A percentile compares a stretch with the other conserved stretches of the same genome.
Conservation (phyloP, 2,113 vertebrate species). For the Macroglossus sobrinus region DNA sequence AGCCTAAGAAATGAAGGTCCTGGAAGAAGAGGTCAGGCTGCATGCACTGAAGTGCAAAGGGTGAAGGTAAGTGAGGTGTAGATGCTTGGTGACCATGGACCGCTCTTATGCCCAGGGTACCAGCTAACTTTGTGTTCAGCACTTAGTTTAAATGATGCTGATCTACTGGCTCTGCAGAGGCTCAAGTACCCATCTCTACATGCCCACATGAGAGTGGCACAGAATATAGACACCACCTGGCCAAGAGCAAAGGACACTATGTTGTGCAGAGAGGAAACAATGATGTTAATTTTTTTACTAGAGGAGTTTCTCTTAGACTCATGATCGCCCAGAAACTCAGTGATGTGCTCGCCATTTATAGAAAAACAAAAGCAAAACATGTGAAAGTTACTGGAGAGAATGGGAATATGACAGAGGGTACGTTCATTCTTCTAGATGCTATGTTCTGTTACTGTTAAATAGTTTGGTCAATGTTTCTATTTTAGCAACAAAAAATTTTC, state of each 20-base stretch:
- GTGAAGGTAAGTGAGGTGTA: neutral
- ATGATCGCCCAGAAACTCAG: neutral
- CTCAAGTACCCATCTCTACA: neutral
- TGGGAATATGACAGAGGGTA: neutral
- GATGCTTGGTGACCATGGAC: neutral
- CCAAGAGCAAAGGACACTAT: neutral
- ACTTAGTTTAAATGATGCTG: neutral
- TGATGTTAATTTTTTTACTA: neutral
- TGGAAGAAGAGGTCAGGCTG: neutral
- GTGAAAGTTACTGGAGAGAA: neutral
- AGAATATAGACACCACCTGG: neutral
- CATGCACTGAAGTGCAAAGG: neutral
- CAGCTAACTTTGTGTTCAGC: neutral
- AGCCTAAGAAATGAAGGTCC: neutral
- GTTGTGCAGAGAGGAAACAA: neutral
- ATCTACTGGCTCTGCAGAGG: neutral
- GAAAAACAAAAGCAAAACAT: neutral
- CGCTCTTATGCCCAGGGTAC: neutral
- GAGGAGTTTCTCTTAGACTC: neutral
- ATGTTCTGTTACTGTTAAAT: constrained; percentile 12
- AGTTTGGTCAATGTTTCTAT: constrained; percentile 17
- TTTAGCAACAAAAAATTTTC: constrained; percentile 5
- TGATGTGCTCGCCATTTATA: neutral
- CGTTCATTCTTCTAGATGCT: neutral
- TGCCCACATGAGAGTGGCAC: neutral